Percentiles rank a stretch among this genome's conserved stretches.
Conservation (phyloP, 2,888 invertebrate genomes). For the Hydrotaea diabolus region DNA sequence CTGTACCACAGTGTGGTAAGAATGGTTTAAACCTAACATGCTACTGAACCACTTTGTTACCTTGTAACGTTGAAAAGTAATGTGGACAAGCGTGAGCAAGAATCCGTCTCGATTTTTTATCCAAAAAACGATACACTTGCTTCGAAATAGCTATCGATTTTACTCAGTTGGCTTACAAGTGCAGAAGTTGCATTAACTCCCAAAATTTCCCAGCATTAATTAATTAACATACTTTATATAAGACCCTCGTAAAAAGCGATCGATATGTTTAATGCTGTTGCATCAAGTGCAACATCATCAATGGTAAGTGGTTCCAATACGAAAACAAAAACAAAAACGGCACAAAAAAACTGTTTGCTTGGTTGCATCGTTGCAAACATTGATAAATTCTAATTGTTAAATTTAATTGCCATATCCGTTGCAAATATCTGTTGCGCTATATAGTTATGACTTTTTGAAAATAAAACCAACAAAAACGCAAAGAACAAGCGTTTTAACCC, state of each 20-base stretch:
- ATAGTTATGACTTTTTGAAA: conserved; percentile 61
- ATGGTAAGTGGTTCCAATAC: conserved; percentile 20
- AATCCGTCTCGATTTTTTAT: too few relatives aligned
- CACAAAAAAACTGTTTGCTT: background rate
- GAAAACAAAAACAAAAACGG: background rate
- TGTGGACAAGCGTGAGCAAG: too few relatives aligned
- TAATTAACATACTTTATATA: background rate
- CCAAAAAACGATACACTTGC: too few relatives aligned
- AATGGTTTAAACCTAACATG: too few relatives aligned
- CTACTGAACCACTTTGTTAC: too few relatives aligned
- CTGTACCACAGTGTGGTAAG: too few relatives aligned
- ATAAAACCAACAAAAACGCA: conserved; percentile 27
- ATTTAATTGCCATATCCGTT: conserved; percentile 79
- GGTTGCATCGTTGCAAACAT: conserved; percentile 69
- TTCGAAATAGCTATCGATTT: too few relatives aligned
- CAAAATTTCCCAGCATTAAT: too few relatives aligned
- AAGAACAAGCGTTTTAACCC: conserved; percentile 54
- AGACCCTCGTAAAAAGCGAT: background rate
- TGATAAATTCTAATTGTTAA: conserved; percentile 79
- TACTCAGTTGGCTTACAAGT: too few relatives aligned
- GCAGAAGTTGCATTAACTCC: too few relatives aligned
- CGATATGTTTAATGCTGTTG: conserved; percentile 6
- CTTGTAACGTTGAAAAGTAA: too few relatives aligned
- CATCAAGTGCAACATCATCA: conserved; percentile 38
- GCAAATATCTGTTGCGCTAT: conserved; percentile 65